phyloP scores from a whole-genome alignment of 2,797 vertebrate species.

The Pipistrellus kuhlii region DNA sequence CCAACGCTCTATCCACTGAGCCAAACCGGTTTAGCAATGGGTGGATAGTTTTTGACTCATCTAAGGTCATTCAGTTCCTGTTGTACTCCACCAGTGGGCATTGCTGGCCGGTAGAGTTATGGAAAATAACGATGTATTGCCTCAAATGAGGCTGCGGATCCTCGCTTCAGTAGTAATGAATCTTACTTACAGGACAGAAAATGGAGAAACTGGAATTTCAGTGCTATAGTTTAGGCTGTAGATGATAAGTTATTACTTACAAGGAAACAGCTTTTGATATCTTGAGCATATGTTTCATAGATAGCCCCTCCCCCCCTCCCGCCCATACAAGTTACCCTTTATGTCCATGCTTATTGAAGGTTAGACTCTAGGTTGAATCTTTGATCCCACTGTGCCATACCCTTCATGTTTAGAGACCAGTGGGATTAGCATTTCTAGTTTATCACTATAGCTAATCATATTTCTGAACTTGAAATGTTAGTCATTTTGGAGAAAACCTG shows the following conservation, averaged over 20 bases:
- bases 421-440: background rate
- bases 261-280: background rate
- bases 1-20: too few species aligned
- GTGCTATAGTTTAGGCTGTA: background rate
- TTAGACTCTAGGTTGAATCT: background rate
- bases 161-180: background rate
- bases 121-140: background rate
- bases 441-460: background rate
- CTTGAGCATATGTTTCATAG: background rate
- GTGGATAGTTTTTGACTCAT: background rate
- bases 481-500: slow-evolving; percentile 6
- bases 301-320: too few species aligned
- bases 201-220: background rate
- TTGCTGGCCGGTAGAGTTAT: background rate
- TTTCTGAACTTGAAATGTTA: background rate
- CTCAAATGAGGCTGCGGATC: accelerated
- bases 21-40: background rate
- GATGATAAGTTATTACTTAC: background rate
- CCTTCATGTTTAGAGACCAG: background rate
- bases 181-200: background rate
- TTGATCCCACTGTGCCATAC: background rate
- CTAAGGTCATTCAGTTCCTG: background rate
- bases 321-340: background rate
- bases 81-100: background rate
- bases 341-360: background rate